A percentile compares a stretch with the other conserved stretches of the same genome.
phyloP scores from a whole-genome alignment of 2,797 vertebrate species.

The Arremon aurantiirostris region DNA sequence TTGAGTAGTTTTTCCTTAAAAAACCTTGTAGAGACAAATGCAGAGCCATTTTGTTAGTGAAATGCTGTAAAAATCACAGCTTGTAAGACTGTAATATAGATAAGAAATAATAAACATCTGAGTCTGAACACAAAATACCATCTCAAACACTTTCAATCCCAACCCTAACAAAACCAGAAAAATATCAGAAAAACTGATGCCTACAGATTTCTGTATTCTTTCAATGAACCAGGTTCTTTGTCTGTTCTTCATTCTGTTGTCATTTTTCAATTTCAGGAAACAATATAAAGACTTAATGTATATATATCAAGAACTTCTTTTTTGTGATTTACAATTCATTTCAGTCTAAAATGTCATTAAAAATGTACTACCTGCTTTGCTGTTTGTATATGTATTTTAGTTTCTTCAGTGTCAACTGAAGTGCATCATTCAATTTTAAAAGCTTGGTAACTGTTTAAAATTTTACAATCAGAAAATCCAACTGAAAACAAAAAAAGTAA shows the following conservation, averaged over 20 bases:
- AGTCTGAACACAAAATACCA: not conserved
- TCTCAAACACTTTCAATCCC: not conserved
- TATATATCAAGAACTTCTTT: not conserved
- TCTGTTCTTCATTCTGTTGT: not conserved
- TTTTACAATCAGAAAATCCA: not conserved
- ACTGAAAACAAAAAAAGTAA: not conserved
- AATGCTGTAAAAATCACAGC: not conserved
- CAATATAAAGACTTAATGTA: not conserved
- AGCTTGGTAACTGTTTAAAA: not conserved
- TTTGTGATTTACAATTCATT: not conserved
- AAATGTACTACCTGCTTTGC: not conserved
- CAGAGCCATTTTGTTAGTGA: not conserved
- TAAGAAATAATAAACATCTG: not conserved
- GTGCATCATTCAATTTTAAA: not conserved
- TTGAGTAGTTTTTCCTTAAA: not conserved
- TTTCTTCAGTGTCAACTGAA: not conserved
- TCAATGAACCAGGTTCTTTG: not conserved
- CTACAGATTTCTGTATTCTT: not conserved
- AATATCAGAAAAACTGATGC: not conserved
- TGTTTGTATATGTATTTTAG: not conserved
- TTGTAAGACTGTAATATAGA: not conserved
- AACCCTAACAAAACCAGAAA: not conserved
- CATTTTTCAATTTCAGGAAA: not conserved
- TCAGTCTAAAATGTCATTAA: not conserved
- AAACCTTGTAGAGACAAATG: not conserved